Conservation (phyloP, 2,888 invertebrate species). For the Paralinhomoeus sp. region DNA sequence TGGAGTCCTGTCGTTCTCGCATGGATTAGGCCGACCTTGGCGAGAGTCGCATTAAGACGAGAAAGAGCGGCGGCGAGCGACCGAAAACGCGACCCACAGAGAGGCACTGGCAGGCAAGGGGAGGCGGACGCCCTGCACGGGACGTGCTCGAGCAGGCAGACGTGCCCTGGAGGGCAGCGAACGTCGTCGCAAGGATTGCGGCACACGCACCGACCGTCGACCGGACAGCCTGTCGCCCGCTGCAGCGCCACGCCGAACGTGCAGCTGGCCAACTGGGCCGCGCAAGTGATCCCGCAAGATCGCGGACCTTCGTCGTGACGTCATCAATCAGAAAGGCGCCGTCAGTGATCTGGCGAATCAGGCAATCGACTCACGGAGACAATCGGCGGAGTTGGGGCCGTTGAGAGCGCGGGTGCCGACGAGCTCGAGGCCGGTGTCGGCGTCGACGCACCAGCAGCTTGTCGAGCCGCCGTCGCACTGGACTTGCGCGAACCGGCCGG, state of each 20-base stretch:
- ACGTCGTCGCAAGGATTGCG: neutral
- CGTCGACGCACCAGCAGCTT: conserved; percentile 13
- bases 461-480: conserved; percentile 11
- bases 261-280: neutral
- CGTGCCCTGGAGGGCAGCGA: neutral
- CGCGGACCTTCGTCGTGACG: too few species aligned
- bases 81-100: too few species aligned
- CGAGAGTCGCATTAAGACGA: too few species aligned
- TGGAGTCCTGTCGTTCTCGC: too few species aligned
- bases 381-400: conserved; percentile 8
- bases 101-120: too few species aligned
- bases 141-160: too few species aligned
- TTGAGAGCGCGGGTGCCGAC: conserved; percentile 10
- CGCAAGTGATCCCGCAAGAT: neutral
- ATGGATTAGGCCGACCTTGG: too few species aligned
- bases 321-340: too few species aligned
- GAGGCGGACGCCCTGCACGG: too few species aligned
- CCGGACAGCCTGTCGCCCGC: neutral
- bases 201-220: neutral
- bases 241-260: neutral
- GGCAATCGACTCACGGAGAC: conserved; percentile 8
- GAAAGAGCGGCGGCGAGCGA: too few species aligned
- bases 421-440: conserved; percentile 12
- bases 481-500: conserved; percentile 11
- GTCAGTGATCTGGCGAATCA: too few species aligned